Percentiles rank a stretch among this genome's conserved stretches.
These are phyloP conservation scores for Tiaroga cobitis DNA, from an alignment of 2,797 vertebrate species.

Conservation along the genomic window DNA sequence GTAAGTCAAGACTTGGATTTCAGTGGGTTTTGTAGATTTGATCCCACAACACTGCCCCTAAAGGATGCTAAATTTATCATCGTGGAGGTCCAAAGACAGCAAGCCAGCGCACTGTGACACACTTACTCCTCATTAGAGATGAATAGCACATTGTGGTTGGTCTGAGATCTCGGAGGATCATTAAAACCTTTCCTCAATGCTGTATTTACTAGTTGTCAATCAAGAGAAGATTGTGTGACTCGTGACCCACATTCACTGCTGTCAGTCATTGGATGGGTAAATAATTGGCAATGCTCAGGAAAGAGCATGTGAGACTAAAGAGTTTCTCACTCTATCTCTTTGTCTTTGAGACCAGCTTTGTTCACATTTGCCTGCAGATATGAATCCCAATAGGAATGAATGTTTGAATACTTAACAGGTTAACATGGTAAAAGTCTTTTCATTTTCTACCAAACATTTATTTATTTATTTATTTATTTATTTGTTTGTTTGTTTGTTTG, in stretches of 20 bases:
- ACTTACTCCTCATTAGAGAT: constrained; percentile 83
- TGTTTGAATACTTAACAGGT: not conserved
- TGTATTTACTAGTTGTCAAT: constrained; percentile 82
- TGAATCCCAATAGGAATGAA: not conserved
- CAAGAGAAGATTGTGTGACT: constrained; percentile 79
- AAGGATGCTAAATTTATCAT: constrained; percentile 77
- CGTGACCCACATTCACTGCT: constrained; percentile 79
- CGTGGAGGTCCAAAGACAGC: constrained; percentile 72
- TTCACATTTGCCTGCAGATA: not conserved
- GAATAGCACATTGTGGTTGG: constrained; percentile 82
- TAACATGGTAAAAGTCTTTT: not conserved
- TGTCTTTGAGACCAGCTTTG: not conserved
- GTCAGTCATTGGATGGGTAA: constrained; percentile 73
- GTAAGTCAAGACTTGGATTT: constrained; percentile 72
- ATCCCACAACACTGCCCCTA: constrained; percentile 69
- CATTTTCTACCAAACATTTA: not conserved
- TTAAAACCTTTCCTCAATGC: constrained; percentile 79
- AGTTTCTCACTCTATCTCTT: not conserved
- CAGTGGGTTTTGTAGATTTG: constrained; percentile 70
- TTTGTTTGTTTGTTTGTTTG: too few relatives aligned
- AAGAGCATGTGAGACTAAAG: constrained; percentile 65
- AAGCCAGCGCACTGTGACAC: constrained; percentile 80
- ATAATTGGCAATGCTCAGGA: constrained; percentile 77
- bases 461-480: too few relatives aligned
- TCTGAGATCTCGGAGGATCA: constrained; percentile 73